Evolutionary conservation across 2,113 vertebrate genomes (phyloP), one percentile per base, ranked within the genome.

Genomic region (Poeciliopsis occidentalis): DNA sequence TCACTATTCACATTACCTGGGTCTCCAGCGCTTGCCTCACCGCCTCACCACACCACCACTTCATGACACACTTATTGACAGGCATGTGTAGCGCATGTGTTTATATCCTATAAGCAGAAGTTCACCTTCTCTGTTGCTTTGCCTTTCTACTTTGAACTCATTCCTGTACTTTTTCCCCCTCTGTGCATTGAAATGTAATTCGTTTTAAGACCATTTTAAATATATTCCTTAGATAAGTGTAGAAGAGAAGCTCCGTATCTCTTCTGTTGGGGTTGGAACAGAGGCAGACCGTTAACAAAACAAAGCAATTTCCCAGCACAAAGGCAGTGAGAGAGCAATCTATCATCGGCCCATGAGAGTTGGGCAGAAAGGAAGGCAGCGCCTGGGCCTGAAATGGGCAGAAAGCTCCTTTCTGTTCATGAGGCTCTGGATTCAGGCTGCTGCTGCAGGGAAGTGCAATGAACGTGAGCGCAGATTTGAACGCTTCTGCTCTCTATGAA

Each of bases 271-370:
- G 57, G 66, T 78, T 75, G 79, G 84, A 86, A 81, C 76, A 71
- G 69, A 75, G 67, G 75, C 83, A 79, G 88, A 80, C 81, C 84
- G 83, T 89, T 91, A 89, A 92, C 89, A 91, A 93, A 92, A 92
- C 90, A 92, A 92, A 89, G 87, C 86, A 90, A 92, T 93, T 92
- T 92, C 85, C 86, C 74, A 67, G 84, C 87, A 89, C 85, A 85
- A 85, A 90, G 82, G 83, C 79, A 79, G 85, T 68, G 84, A 76
- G 84, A 88, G 44, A 47, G 87, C 88, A 88, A 93, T 93, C 90
- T 85, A 92, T 93, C 92, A 92, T 71, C 73, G 61, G 82, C 84
- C 83, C 75, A 5, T 8, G 85, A 91, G 88, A 84, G 68, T 24
- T 67, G 63, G 73, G 67, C 62, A 37, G 71, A 26, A 47, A 57